These are phyloP conservation scores for Tetragonula clypearis DNA, from an alignment of 1,140 invertebrate species.

Conservation along the genomic window DNA sequence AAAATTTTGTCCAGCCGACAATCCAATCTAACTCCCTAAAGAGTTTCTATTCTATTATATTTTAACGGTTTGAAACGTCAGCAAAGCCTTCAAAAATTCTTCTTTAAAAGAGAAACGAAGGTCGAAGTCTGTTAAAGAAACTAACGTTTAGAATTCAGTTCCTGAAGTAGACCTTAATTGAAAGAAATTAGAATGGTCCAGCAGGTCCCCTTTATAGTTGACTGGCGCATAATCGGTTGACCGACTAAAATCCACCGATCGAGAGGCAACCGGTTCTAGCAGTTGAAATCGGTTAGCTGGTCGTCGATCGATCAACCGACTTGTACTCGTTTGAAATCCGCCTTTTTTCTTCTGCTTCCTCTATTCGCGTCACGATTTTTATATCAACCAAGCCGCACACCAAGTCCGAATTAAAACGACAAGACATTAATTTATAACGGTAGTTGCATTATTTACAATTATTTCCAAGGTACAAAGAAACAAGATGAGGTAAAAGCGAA, in stretches of 20 bases:
- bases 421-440: not conserved
- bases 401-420: not conserved
- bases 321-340: not conserved
- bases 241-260: conserved; percentile 14
- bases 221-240: not conserved
- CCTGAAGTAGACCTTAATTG: not conserved
- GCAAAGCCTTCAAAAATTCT: no score
- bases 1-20: no score
- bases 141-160: no score
- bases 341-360: not conserved
- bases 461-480: no score
- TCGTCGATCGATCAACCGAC: not conserved
- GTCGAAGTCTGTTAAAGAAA: no score
- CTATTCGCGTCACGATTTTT: not conserved
- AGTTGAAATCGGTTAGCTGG: conserved; percentile 16
- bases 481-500: no score
- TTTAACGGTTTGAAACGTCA: no score
- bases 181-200: conserved; percentile 5
- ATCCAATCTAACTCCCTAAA: no score
- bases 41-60: no score
- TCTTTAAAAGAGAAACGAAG: no score
- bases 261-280: conserved; percentile 23
- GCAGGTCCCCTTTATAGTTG: not conserved
- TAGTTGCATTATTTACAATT: not conserved
- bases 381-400: not conserved